Conservation (phyloP, 2,888 invertebrate genomes). For the Noctua comes region DNA sequence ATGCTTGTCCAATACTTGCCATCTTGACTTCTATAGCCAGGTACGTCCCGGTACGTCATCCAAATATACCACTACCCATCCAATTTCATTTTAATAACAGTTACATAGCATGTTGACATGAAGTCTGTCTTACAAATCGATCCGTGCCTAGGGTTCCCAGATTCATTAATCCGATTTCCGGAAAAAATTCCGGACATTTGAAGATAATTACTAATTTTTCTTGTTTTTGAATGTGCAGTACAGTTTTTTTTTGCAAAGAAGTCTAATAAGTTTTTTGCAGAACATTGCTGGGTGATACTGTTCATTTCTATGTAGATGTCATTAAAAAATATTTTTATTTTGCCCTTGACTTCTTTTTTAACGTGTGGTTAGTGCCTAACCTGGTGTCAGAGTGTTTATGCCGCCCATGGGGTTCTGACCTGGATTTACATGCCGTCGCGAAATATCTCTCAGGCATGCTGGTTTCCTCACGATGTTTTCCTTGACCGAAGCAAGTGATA, state of each 20-base stretch:
- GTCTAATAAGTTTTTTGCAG: not conserved
- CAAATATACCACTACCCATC: not conserved
- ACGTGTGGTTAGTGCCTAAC: too few species aligned
- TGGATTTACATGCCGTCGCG: too few species aligned
- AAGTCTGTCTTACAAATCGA: slow-evolving; percentile 34
- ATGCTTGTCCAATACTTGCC: not conserved
- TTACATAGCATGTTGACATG: slow-evolving; percentile 29
- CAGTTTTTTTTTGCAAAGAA: not conserved
- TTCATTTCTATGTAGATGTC: not conserved
- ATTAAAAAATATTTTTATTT: not conserved
- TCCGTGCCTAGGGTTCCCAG: slow-evolving; percentile 1
- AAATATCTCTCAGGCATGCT: too few species aligned
- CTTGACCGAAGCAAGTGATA: too few species aligned
- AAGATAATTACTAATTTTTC: not conserved
- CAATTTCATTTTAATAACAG: slow-evolving; percentile 31
- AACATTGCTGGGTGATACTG: not conserved
- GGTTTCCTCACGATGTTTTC: too few species aligned
- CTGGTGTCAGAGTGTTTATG: too few species aligned
- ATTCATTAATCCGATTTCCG: not conserved
- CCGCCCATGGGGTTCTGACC: too few species aligned
- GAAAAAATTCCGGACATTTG: not conserved
- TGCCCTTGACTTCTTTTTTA: too few species aligned
- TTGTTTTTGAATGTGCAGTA: not conserved
- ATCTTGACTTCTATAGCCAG: not conserved
- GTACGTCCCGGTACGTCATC: slow-evolving; percentile 8